These are phyloP conservation scores for Hycleus phaleratus DNA, from an alignment of 1,140 invertebrate genomes.

Conservation along the genomic window DNA sequence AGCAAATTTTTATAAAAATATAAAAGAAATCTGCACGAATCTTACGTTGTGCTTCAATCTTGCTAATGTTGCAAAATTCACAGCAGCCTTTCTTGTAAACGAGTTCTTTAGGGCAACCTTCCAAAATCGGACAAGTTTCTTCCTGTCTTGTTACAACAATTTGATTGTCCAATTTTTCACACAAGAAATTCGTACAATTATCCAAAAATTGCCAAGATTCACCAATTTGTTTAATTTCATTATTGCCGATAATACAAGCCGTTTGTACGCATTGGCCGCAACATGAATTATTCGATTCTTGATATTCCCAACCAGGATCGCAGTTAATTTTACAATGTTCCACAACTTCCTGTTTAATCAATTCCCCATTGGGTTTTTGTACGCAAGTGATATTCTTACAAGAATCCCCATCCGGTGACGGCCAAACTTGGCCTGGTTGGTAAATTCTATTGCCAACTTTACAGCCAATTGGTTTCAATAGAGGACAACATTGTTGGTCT, in stretches of 20 bases:
- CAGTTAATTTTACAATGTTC: slow-evolving; percentile 43
- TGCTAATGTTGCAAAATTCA: slow-evolving; percentile 50
- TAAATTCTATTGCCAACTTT: slow-evolving; percentile 24
- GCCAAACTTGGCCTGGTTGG: slow-evolving; percentile 48
- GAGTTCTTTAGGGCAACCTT: slow-evolving; percentile 48
- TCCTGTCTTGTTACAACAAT: slow-evolving; percentile 48
- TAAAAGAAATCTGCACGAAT: not conserved
- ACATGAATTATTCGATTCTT: slow-evolving; percentile 46
- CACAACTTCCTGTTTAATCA: slow-evolving; percentile 45
- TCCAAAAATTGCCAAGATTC: slow-evolving; percentile 54
- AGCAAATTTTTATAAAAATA: slow-evolving; percentile 29
- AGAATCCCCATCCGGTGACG: slow-evolving; percentile 44
- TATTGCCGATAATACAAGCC: slow-evolving; percentile 52
- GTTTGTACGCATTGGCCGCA: slow-evolving; percentile 64
- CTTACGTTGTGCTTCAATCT: no score
- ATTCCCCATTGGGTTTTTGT: slow-evolving; percentile 41
- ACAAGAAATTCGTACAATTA: slow-evolving; percentile 58
- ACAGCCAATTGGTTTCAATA: slow-evolving; percentile 27
- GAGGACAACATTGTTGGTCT: slow-evolving; percentile 29
- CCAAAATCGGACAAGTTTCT: slow-evolving; percentile 53
- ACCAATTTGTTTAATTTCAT: slow-evolving; percentile 46
- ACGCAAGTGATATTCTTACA: slow-evolving; percentile 55
- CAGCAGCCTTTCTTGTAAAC: slow-evolving; percentile 59
- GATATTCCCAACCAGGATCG: slow-evolving; percentile 50
- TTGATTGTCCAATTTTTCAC: slow-evolving; percentile 42